Base-by-base conservation (phyloP, 2,113 vertebrate genomes). In the Pardalotus punctatus region DNA sequence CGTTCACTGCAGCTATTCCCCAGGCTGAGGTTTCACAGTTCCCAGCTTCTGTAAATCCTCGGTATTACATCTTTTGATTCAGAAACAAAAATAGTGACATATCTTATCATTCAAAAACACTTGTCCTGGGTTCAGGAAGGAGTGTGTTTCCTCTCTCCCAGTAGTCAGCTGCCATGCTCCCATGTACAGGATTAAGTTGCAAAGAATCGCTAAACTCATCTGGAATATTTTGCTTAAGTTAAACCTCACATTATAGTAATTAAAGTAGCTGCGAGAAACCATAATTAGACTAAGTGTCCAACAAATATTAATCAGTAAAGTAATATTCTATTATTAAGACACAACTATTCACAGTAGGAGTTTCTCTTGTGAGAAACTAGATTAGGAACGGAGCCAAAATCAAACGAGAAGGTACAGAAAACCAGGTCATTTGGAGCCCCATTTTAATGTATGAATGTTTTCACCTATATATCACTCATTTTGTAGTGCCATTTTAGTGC, bases 191-290 rank as follows among this genome's bases (percentile, higher is more conserved):
- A 97, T 96, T 91, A 85, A 88, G 93, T 91, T 95, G 54, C 85
- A 86, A 93, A 97, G 91, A 91, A 76, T 95, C 9, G 0, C 4
- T 78, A 86, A 97, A 96, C 76, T 94, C 62, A 88, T 94, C 58
- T 48, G 67, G 72, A 97, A 97, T 88, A 78, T 78, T 97, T 97
- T 94, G 93, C 85, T 78, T 78, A 86, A 95, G 94, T 91, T 96
- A 97, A 93, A 96, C 72, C 90, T 96, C 89, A n/a, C 85, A 97
- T 97, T 96, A 96, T 76, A 91, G 64, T 93, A 95, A 98, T 97
- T 97, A 97, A 97, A 96, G 91, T 66, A 94, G 90, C 95, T 94
- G 88, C 65, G 70, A 97, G 96, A 96, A 96, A 61, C 81, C n/a
- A 0, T 86, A 93, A 92, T 96, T 86, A 96, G 93, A 86, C 92